Base-by-base conservation (phyloP, 1,140 invertebrate genomes). In the Zaprionus lachaisei region DNA sequence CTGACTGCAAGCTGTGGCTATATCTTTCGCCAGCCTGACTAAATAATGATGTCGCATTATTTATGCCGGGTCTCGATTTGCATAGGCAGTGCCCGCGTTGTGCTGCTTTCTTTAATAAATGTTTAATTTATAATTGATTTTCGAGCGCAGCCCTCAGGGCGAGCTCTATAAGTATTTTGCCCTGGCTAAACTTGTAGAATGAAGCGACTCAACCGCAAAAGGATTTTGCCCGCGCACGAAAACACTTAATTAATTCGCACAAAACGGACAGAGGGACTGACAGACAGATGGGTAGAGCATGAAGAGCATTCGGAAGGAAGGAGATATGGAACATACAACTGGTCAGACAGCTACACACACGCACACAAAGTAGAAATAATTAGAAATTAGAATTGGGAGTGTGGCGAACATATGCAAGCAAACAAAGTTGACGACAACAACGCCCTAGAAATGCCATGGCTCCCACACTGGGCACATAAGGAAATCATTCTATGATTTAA, bases 171-270 rank as follows among this genome's bases (percentile, higher is more conserved):
- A 24, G 12, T 55, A 31, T 41, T 22, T 54, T 58, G 67, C 67
- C 67, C 64, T 64, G n/a, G 49, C 47, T 68, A 57, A 68, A 22
- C 6, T 62, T 47, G 37, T 63, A 34, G 12, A 71, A 75, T 41
- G 63, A 51, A 51, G 61, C 68, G 74, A 72, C 55, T 80, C 70
- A 90, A 92, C 90, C 90, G 90, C 90, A 92, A 90, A 92, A 90
- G 84, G 90, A 92, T 92, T 86, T 83, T 82, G 86, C 85, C 81
- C 82, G 85, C 81, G 85, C 85, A 82, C 79, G 81, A 90, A 91
- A 92, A 92, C 90, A 92, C 90, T 92, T 92, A 92, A 92, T 92
- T 92, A 92, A 92, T 92, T 92, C 90, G 82, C 85, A 87, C 67
- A 92, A 12, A 49, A 20, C n/a, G 9, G 87, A 91, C 83, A 91